Conservation (phyloP, 2,113 vertebrate genomes). For the Mormyrus lacerda region DNA sequence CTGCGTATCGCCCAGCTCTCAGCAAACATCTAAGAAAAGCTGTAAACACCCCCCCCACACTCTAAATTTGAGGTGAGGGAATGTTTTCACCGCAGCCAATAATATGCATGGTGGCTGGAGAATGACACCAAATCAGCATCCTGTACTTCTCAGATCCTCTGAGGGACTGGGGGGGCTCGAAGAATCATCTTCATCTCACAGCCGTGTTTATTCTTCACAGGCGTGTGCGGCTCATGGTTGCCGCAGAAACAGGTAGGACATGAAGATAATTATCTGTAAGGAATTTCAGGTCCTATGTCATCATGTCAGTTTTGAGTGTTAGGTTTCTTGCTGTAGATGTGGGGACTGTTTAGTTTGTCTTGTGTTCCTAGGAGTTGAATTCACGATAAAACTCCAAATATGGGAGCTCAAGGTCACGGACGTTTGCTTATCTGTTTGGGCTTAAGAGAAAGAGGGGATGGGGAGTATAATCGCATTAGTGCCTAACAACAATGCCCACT, state of each 20-base stretch:
- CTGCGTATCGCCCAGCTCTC: slow-evolving; percentile 14
- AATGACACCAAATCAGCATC: not conserved
- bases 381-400: not conserved
- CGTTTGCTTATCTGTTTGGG: not conserved
- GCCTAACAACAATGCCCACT: not conserved
- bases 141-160: not conserved
- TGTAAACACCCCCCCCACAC: not conserved
- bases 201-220: not conserved
- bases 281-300: not conserved
- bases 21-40: slow-evolving; percentile 33
- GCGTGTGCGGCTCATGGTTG: not conserved
- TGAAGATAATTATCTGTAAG: not conserved
- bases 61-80: not conserved
- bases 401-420: not conserved
- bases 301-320: not conserved
- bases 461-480: not conserved
- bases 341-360: not conserved
- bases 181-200: not conserved
- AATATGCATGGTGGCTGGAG: not conserved
- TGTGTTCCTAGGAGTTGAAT: not conserved
- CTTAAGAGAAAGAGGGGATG: not conserved
- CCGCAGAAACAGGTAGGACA: not conserved
- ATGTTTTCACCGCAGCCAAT: not conserved
- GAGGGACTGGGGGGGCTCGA: not conserved
- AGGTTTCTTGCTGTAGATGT: not conserved